Conservation (phyloP, 1,140 invertebrate genomes). For the Pogonognathellus flavescens region DNA sequence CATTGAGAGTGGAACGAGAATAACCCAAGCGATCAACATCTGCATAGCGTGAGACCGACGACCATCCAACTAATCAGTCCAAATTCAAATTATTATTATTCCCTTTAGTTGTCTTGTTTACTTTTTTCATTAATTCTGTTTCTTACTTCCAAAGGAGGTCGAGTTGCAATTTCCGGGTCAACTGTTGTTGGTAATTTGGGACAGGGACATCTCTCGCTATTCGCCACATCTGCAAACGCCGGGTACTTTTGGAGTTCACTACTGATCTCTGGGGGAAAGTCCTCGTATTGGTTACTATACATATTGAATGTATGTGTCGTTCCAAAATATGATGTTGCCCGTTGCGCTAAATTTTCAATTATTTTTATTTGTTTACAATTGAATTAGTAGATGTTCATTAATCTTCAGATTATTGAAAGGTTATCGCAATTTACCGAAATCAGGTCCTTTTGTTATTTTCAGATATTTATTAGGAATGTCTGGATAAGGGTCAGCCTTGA, state of each 20-base stretch:
- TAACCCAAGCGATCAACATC: constrained; percentile 14
- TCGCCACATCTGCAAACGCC: background rate
- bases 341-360: background rate
- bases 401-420: too few relatives aligned
- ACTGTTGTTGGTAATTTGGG: background rate
- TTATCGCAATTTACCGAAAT: too few relatives aligned
- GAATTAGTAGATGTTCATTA: background rate
- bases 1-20: background rate
- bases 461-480: background rate
- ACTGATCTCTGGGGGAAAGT: too few relatives aligned
- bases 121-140: too few relatives aligned
- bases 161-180: background rate
- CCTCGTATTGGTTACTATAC: background rate
- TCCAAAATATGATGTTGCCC: background rate
- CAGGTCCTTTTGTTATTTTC: too few relatives aligned
- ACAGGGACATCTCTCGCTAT: background rate
- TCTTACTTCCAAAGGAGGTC: background rate
- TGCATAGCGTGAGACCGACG: background rate
- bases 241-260: background rate
- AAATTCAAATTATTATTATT: too few relatives aligned
- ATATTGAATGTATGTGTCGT: background rate
- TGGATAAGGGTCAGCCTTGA: background rate
- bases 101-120: too few relatives aligned
- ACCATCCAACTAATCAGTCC: constrained; percentile 7
- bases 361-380: background rate